phyloP scores from a whole-genome alignment of 35 echinoderm and acorn worm species.

The Ophiothrix spiculata region DNA sequence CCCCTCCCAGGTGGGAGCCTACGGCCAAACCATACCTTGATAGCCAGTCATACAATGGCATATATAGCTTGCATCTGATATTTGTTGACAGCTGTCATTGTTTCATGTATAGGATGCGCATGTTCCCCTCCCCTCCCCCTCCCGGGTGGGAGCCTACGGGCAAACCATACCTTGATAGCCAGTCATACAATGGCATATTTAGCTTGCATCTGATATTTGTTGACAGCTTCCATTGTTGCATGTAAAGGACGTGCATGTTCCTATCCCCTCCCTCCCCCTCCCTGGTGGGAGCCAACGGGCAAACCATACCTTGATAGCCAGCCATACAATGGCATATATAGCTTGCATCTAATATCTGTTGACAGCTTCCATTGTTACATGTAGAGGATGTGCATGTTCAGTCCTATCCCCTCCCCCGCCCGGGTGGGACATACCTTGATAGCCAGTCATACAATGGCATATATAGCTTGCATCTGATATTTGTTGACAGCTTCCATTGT shows the following conservation, averaged over 20 bases:
- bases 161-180: neutral
- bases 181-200: neutral
- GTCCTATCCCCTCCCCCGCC: neutral
- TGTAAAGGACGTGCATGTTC: neutral
- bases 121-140: neutral
- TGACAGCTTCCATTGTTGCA: neutral
- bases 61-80: neutral
- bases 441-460: conserved; percentile 9
- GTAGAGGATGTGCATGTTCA: neutral
- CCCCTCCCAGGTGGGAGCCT: too few relatives aligned
- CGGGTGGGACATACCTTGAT: neutral
- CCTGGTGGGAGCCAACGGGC: neutral
- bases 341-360: neutral
- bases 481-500: conserved; percentile 23
- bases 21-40: neutral
- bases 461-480: neutral
- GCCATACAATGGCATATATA: conserved; percentile 6
- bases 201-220: neutral
- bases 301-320: neutral
- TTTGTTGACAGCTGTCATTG: neutral
- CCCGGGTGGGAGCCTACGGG: too few relatives aligned
- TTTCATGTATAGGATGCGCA: neutral
- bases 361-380: neutral
- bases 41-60: neutral
- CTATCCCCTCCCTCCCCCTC: neutral